These are phyloP conservation scores for Zonitis immaculata DNA, from an alignment of 2,888 invertebrate species.

Conservation along the genomic window DNA sequence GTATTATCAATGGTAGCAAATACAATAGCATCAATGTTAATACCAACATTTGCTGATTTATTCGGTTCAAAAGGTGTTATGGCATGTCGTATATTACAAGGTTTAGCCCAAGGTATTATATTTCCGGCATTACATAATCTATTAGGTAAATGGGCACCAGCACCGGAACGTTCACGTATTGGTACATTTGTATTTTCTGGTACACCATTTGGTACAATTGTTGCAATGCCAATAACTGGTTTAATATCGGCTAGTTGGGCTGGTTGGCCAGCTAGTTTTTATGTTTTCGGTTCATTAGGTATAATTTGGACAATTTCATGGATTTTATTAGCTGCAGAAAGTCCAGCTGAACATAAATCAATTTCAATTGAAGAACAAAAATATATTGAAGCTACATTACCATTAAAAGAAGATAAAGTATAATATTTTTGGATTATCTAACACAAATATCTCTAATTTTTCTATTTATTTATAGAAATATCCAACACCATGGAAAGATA, in stretches of 20 bases:
- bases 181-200: constrained; percentile 60
- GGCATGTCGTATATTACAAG: constrained; percentile 62
- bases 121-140: constrained; percentile 67
- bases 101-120: constrained; percentile 66
- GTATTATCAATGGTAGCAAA: constrained; percentile 54
- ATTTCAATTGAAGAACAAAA: constrained; percentile 8
- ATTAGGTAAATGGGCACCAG: constrained; percentile 72
- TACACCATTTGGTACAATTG: constrained; percentile 70
- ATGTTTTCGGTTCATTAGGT: constrained; percentile 1
- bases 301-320: constrained; percentile 4
- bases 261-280: constrained; percentile 12
- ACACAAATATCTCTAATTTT: too few relatives aligned
- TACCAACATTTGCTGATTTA: constrained; percentile 60
- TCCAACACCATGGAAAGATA: constrained; percentile 67
- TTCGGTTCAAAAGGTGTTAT: constrained; percentile 61
- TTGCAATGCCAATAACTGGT: constrained; percentile 51
- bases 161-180: constrained; percentile 62
- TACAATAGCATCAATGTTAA: constrained; percentile 58
- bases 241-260: constrained; percentile 1
- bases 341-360: constrained; percentile 7
- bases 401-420: constrained; percentile 20
- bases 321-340: constrained; percentile 1
- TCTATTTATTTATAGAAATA: too few relatives aligned
- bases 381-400: constrained; percentile 8
- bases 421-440: too few relatives aligned